Evolutionary conservation across 2,888 invertebrate genomes (phyloP).

Genomic region (Melieria omissa): DNA sequence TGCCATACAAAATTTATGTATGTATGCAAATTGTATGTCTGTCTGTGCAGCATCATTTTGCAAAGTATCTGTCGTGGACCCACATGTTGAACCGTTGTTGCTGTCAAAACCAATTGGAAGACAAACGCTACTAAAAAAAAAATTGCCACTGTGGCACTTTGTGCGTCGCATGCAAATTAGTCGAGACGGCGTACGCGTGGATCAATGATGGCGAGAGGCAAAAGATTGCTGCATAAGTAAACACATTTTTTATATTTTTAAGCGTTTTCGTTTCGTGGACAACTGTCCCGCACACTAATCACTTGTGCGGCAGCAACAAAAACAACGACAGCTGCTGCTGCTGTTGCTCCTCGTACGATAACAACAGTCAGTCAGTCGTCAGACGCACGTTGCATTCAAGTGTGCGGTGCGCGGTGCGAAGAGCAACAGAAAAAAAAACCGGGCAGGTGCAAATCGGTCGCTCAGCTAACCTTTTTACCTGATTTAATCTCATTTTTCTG

Average conservation of each 20-base stretch:
- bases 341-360: neutral
- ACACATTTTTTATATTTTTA: neutral
- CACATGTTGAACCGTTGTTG: too few species aligned
- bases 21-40: too few species aligned
- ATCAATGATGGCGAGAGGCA: neutral
- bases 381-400: slow-evolving; percentile 5
- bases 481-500: slow-evolving; percentile 28
- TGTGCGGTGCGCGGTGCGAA: slow-evolving; percentile 25
- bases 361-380: neutral
- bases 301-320: neutral
- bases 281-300: too few species aligned
- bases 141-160: too few species aligned
- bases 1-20: too few species aligned
- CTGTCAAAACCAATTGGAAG: too few species aligned
- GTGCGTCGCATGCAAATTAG: too few species aligned
- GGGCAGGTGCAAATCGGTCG: slow-evolving; percentile 9
- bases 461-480: slow-evolving; percentile 23
- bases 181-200: too few species aligned
- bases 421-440: neutral
- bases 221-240: neutral
- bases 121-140: too few species aligned
- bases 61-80: too few species aligned
- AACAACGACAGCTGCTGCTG: slow-evolving; percentile 19
- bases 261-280: too few species aligned
- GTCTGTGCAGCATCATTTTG: too few species aligned